A percentile compares a stretch with the other conserved stretches of the same genome.
phyloP scores from a whole-genome alignment of 1,140 invertebrate species.

The Meloidogyne exigua region DNA sequence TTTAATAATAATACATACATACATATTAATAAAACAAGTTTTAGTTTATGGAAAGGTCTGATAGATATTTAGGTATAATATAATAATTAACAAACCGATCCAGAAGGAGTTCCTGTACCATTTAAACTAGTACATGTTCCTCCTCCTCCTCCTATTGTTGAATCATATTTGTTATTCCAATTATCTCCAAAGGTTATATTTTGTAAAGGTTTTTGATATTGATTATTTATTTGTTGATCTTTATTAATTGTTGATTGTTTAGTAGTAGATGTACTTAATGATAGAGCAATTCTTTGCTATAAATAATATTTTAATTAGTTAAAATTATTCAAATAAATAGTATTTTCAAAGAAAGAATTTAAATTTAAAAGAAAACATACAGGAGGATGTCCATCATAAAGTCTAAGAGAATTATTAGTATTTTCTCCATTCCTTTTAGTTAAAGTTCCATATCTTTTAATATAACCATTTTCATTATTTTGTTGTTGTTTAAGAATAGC shows the following conservation, averaged over 20 bases:
- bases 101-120: background rate
- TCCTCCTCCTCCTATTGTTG: background rate
- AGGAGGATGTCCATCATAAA: background rate
- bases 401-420: background rate
- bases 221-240: background rate
- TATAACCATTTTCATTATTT: background rate
- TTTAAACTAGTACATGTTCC: background rate
- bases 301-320: background rate
- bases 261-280: background rate
- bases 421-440: background rate
- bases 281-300: background rate
- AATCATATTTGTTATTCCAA: background rate
- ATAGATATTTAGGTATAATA: no score
- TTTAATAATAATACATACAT: no score
- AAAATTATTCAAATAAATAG: no score
- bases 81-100: background rate
- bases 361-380: background rate
- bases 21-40: no score
- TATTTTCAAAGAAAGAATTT: background rate
- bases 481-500: background rate
- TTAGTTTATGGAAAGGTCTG: no score
- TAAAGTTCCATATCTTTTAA: background rate
- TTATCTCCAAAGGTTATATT: background rate
- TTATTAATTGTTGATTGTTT: background rate
- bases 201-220: conserved; percentile 8